A percentile compares a stretch with the other conserved stretches of the same genome.
phyloP scores from a whole-genome alignment of 2,113 vertebrate genomes.

The Centropus bengalensis region DNA sequence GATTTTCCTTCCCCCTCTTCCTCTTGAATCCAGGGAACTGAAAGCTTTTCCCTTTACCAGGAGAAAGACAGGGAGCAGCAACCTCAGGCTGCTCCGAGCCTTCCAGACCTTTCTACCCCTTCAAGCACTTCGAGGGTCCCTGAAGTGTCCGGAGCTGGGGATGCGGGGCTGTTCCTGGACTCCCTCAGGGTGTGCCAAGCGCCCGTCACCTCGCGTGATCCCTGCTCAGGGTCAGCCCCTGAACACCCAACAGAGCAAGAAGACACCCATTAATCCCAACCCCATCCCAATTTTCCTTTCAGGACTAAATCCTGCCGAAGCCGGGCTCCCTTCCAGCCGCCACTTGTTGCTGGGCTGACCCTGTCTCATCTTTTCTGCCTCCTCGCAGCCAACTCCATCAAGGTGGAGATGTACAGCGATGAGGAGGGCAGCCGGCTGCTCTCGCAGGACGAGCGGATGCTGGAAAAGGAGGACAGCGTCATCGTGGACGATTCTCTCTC shows the following conservation, averaged over 20 bases:
- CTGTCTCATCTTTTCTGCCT: neutral
- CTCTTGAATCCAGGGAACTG: neutral
- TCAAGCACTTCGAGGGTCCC: neutral
- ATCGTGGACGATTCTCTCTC: conserved; percentile 79
- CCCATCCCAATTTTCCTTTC: accelerated
- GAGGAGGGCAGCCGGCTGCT: conserved; percentile 86
- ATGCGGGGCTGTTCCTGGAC: accelerated
- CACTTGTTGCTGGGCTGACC: too few relatives aligned
- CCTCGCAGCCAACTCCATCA: conserved; percentile 89
- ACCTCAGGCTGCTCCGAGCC: too few relatives aligned
- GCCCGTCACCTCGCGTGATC: accelerated
- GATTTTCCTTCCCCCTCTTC: neutral
- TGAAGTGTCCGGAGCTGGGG: accelerated
- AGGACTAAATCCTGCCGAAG: neutral
- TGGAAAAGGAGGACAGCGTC: conserved; percentile 82
- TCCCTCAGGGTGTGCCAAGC: neutral
- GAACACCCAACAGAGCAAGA: too few relatives aligned
- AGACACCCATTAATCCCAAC: neutral
- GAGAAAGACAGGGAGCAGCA: neutral
- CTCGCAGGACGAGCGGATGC: conserved; percentile 76
- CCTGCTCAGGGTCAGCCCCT: accelerated
- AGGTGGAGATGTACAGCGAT: conserved; percentile 95
- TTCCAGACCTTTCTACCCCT: too few relatives aligned
- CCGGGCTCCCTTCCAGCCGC: neutral
- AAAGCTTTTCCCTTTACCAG: neutral